Evolutionary conservation across 2,888 invertebrate species (phyloP), one percentile per base, ranked within the genome.

Genomic region (Caenorhabditis sp.): DNA sequence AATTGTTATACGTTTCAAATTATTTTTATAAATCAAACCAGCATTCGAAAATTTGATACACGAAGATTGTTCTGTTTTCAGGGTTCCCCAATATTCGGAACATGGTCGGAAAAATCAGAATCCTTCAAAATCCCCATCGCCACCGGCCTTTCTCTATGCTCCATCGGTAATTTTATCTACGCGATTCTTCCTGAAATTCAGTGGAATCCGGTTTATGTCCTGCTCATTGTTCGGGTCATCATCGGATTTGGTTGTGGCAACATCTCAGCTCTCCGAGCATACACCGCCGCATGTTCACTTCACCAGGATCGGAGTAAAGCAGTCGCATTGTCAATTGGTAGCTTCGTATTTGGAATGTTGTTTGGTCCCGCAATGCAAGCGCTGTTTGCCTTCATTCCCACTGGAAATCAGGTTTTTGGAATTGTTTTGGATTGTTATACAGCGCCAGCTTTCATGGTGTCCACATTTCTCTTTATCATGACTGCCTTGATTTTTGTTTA

Each of bases 191-290:
- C 77, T 0, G 63, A 65, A n/a, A 67, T 77, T 21, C 56, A 63
- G 8, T 70, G 70, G 63, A 57, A 74, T 20, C 53, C 57, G 17
- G 67, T 70, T 58, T 71, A 65, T 63, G 50, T 77, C 23, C 74
- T 77, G 77, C 43, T 77, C n/a, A 43, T 69, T 14, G 62, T 73
- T 26, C 56, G 77, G 53, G 67, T 77, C 0, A 21, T 77, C 4
- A 64, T 74, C 38, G 77, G 74, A 0, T 65, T 77, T 26, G 77
- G 77, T 56, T 64, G 70, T 14, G 77, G 77, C 3, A 77, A 77
- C 52, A 31, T 77, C 10, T 70, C 70, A 8, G 74, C 74, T 23
- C 61, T 77, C 17, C 31, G 70, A 31, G 71, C 77, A 0, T 77
- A 75, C 31, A 63, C 67, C 14, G 38, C 77, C 5, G 74, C 77